A percentile compares a stretch with the other conserved stretches of the same genome.
Conservation (phyloP, 2,797 vertebrate species). For the Molothrus ater region DNA sequence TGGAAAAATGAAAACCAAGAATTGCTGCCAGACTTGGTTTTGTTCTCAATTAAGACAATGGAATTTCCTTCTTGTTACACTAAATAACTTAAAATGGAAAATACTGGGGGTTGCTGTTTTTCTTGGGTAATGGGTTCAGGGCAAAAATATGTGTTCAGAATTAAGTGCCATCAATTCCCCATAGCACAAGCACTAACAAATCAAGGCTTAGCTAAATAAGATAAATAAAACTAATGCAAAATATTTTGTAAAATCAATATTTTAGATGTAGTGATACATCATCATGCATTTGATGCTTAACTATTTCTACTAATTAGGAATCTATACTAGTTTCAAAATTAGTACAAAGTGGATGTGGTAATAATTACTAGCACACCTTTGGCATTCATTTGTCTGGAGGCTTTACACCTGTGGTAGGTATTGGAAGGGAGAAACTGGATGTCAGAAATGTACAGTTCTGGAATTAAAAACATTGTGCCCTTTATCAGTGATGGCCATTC, state of each 20-base stretch:
- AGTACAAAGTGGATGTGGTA: background rate
- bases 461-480: background rate
- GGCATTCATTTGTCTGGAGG: background rate
- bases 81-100: background rate
- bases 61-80: background rate
- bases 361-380: background rate
- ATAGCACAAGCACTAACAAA: background rate
- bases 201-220: constrained; percentile 8
- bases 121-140: background rate
- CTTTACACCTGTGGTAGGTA: background rate
- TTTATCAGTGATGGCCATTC: background rate
- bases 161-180: background rate
- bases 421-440: background rate
- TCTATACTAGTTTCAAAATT: constrained; percentile 10
- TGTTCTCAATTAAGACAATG: background rate
- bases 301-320: constrained; percentile 41
- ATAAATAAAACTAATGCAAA: constrained; percentile 8
- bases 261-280: background rate
- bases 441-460: background rate
- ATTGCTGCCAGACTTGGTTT: background rate
- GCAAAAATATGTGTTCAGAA: background rate
- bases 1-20: background rate
- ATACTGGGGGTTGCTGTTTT: background rate
- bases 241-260: background rate
- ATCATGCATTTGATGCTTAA: constrained; percentile 38